phyloP scores from a whole-genome alignment of 2,113 vertebrate genomes.

The Rallus limicola region DNA sequence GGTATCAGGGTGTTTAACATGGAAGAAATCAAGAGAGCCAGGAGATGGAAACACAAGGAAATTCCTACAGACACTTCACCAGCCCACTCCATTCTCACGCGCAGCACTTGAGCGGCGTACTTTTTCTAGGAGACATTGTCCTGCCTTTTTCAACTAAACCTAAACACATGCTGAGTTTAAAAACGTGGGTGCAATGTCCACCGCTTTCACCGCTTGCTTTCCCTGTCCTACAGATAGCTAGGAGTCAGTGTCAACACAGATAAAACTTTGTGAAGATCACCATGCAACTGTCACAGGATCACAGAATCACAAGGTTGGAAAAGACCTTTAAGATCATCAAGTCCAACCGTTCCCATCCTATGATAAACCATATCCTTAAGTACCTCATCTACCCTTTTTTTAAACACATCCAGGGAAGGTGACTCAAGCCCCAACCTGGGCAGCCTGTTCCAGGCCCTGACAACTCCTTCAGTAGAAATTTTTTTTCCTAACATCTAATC shows the following conservation, averaged over 20 bases:
- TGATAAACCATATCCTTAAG: too few species aligned
- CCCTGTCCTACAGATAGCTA: constrained; percentile 1
- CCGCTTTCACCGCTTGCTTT: constrained; percentile 9
- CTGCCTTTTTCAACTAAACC: not conserved
- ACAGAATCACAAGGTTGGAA: too few species aligned
- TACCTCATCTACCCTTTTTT: too few species aligned
- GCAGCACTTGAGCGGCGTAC: not conserved
- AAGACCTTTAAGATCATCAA: too few species aligned
- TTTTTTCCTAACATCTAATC: too few species aligned
- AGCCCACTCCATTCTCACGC: not conserved
- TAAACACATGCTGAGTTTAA: not conserved
- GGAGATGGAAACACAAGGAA: not conserved
- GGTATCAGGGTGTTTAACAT: not conserved
- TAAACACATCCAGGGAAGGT: too few species aligned
- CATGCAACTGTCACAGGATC: not conserved
- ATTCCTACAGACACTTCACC: not conserved
- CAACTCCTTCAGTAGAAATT: too few species aligned
- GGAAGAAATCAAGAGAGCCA: not conserved
- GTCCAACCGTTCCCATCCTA: too few species aligned
- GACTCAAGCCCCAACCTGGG: too few species aligned
- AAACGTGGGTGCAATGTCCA: not conserved
- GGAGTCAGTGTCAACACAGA: constrained; percentile 8
- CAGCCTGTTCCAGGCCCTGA: too few species aligned
- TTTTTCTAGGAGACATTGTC: not conserved
- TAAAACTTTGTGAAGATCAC: constrained; percentile 23